These are phyloP conservation scores for Ovis canadensis DNA, from an alignment of 2,113 vertebrate species.

Conservation along the genomic window DNA sequence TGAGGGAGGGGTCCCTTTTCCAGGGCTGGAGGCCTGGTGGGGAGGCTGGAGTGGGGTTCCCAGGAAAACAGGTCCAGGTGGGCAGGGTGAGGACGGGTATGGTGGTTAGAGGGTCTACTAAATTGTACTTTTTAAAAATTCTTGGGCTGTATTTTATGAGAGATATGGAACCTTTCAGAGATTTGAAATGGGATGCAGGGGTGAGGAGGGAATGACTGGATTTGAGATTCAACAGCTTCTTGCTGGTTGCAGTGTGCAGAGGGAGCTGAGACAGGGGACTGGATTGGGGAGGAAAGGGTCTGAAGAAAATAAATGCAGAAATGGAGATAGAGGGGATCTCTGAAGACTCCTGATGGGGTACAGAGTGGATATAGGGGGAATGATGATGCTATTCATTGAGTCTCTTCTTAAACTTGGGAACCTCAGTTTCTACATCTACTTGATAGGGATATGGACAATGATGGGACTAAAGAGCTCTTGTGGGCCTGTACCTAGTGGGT, in stretches of 20 bases:
- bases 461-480: not conserved
- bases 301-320: not conserved
- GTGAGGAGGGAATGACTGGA: not conserved
- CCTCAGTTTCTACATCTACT: not conserved
- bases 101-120: not conserved
- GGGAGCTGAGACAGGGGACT: not conserved
- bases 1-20: too few species aligned
- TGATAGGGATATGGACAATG: not conserved
- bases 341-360: not conserved
- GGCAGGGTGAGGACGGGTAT: fast-evolving
- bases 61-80: not conserved
- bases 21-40: not conserved
- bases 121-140: not conserved
- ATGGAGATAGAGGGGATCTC: not conserved
- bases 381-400: not conserved
- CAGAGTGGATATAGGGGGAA: not conserved
- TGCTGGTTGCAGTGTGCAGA: not conserved
- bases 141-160: not conserved
- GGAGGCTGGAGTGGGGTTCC: not conserved
- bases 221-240: not conserved
- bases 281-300: not conserved
- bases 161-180: not conserved
- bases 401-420: not conserved
- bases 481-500: not conserved
- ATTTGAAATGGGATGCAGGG: not conserved